Conservation (phyloP, 2,797 vertebrate species). For the Notoglanidium macrostoma region DNA sequence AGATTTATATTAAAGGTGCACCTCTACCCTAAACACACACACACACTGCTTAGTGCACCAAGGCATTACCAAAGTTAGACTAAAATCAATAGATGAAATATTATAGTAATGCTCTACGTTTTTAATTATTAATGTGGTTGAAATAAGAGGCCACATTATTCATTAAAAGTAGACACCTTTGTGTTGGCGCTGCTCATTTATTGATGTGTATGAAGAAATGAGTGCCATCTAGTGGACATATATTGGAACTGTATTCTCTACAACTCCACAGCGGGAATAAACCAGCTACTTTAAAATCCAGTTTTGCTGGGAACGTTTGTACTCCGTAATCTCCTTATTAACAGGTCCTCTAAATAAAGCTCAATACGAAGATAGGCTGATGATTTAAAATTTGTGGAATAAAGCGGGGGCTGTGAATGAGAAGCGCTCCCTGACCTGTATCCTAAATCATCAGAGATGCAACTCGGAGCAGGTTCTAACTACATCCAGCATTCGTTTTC, state of each 20-base stretch:
- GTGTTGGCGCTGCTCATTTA: not conserved
- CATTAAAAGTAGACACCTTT: not conserved
- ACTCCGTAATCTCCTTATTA: not conserved
- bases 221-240: conserved; percentile 30
- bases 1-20: not conserved
- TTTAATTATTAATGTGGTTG: not conserved
- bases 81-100: not conserved
- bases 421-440: not conserved
- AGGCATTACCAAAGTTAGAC: not conserved
- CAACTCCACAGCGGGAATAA: not conserved
- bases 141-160: not conserved
- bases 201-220: not conserved
- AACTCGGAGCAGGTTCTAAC: not conserved
- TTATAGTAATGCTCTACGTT: not conserved
- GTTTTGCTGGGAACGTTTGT: not conserved
- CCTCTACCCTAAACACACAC: not conserved
- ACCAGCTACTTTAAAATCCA: not conserved
- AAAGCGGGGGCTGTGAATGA: not conserved
- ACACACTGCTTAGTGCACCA: not conserved
- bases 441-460: not conserved
- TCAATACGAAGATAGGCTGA: not conserved
- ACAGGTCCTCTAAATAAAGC: not conserved
- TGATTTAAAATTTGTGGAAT: not conserved
- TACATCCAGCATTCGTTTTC: not conserved
- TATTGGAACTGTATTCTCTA: not conserved